Evolutionary conservation across 2,888 invertebrate species (phyloP).

Genomic region (Spodoptera littoralis): DNA sequence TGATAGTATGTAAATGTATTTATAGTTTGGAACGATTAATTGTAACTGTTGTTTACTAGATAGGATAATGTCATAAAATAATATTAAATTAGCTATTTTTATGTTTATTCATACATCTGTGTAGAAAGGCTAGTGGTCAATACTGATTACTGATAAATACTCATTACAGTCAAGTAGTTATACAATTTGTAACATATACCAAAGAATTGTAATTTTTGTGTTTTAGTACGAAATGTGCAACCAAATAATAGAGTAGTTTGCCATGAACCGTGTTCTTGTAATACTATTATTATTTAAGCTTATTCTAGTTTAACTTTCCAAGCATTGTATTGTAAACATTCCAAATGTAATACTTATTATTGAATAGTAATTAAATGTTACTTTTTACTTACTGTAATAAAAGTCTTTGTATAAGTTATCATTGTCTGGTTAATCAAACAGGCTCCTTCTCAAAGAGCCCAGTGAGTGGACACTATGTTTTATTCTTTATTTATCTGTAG

Average conservation of each 20-base stretch:
- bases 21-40: slow-evolving; percentile 18
- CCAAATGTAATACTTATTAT: slow-evolving; percentile 32
- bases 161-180: slow-evolving; percentile 41
- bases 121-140: slow-evolving; percentile 49
- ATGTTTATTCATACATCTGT: slow-evolving; percentile 29
- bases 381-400: no score
- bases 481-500: no score
- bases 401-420: no score
- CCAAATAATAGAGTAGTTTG: slow-evolving; percentile 25
- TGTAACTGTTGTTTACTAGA: slow-evolving; percentile 29
- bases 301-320: slow-evolving; percentile 37
- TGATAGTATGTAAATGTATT: slow-evolving; percentile 16
- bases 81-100: slow-evolving; percentile 16
- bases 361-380: no score
- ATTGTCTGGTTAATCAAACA: no score
- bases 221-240: slow-evolving; percentile 48
- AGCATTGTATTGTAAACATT: slow-evolving; percentile 44
- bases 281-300: slow-evolving; percentile 46
- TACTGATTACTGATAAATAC: slow-evolving; percentile 32
- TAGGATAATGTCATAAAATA: slow-evolving; percentile 26
- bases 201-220: slow-evolving; percentile 43
- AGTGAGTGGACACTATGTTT: no score
- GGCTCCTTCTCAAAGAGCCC: no score
- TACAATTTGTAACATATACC: slow-evolving; percentile 45
- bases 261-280: slow-evolving; percentile 44